phyloP scores from a whole-genome alignment of 2,797 vertebrate genomes.

The Lagocephalus sceleratus region DNA sequence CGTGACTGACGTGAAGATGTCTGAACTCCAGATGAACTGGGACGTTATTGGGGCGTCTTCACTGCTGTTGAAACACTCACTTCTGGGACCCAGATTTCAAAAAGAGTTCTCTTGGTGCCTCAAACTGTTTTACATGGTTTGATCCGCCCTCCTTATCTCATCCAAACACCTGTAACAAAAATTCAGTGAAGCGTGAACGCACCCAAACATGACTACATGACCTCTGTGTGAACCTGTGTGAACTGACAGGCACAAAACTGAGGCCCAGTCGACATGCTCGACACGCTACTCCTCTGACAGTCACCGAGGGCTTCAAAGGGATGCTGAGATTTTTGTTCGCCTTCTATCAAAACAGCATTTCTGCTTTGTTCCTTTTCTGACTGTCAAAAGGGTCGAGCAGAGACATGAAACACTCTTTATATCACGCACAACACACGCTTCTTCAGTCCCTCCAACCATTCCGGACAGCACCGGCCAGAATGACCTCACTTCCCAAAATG shows the following conservation, averaged over 20 bases:
- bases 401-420: constrained; percentile 4
- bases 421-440: constrained; percentile 12
- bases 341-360: constrained; percentile 21
- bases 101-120: constrained; percentile 31
- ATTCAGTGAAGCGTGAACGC: constrained; percentile 2
- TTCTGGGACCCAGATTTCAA: constrained; percentile 31
- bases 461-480: constrained; percentile 44
- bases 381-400: constrained; percentile 11
- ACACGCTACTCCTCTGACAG: constrained; percentile 14
- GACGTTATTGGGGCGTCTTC: constrained; percentile 15
- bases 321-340: constrained; percentile 15
- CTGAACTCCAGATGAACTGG: constrained; percentile 57
- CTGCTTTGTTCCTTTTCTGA: constrained; percentile 12
- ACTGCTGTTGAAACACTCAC: constrained; percentile 21
- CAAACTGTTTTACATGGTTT: constrained; percentile 43
- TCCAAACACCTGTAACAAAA: constrained; percentile 50
- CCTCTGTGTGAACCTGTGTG: constrained; percentile 32
- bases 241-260: constrained; percentile 6
- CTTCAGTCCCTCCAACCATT: constrained; percentile 34
- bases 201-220: constrained; percentile 18
- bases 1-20: constrained; percentile 25
- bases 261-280: constrained; percentile 11
- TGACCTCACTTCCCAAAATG: no score
- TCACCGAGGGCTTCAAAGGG: constrained; percentile 14
- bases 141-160: constrained; percentile 23